Evolutionary conservation across 2,888 invertebrate genomes (phyloP).

Genomic region (Xanthorhoe designata): DNA sequence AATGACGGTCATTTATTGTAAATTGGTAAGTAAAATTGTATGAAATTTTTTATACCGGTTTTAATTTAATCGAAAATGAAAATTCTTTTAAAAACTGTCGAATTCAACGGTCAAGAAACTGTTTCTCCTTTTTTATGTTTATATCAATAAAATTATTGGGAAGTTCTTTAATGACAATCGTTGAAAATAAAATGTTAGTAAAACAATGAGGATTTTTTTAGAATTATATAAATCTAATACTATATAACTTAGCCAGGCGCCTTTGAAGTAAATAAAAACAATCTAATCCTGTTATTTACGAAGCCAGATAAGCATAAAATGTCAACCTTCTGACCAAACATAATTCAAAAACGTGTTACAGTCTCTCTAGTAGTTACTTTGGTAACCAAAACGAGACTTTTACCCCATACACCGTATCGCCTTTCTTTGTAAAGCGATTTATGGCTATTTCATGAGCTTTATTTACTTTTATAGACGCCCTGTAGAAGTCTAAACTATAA

Average conservation of each 20-base stretch:
- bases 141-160: too few species aligned
- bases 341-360: slow-evolving; percentile 62
- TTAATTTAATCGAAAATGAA: background rate
- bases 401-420: slow-evolving; percentile 62
- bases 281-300: slow-evolving; percentile 28
- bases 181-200: too few species aligned
- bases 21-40: slow-evolving; percentile 26
- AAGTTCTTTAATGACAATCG: too few species aligned
- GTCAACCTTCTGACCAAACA: slow-evolving; percentile 54
- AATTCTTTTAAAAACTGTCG: background rate
- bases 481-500: slow-evolving; percentile 74
- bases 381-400: slow-evolving; percentile 53
- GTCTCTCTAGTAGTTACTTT: background rate
- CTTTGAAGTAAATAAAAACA: too few species aligned
- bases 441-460: slow-evolving; percentile 81
- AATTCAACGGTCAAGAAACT: too few species aligned
- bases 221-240: too few species aligned
- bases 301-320: slow-evolving; percentile 45
- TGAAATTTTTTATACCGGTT: background rate
- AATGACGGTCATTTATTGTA: slow-evolving; percentile 46
- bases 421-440: slow-evolving; percentile 77
- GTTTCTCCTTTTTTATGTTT: too few species aligned
- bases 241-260: too few species aligned
- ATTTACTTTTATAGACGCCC: slow-evolving; percentile 80
- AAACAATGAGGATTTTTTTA: too few species aligned